Percentiles rank a stretch among this genome's conserved stretches.
These are phyloP conservation scores for Aporophyla lueneburgensis DNA, from an alignment of 2,888 invertebrate genomes.

Conservation along the genomic window DNA sequence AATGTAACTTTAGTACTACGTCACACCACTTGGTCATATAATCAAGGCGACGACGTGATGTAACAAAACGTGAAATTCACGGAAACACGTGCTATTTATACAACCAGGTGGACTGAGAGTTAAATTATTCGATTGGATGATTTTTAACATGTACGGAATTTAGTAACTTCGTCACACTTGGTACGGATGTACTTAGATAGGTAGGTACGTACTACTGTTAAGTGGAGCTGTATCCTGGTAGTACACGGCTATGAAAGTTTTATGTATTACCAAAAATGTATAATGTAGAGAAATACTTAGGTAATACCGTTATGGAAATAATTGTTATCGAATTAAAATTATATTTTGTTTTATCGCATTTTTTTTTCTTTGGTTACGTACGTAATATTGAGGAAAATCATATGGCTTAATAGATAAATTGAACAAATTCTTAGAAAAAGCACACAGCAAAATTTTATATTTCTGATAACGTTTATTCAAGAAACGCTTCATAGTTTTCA, in stretches of 20 bases:
- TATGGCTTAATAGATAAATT: not conserved
- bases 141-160: conserved; percentile 8
- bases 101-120: conserved; percentile 8
- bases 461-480: not conserved
- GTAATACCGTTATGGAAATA: not conserved
- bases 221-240: not conserved
- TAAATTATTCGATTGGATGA: conserved; percentile 15
- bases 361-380: not conserved
- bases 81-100: conserved; percentile 18
- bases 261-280: not conserved
- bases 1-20: not conserved
- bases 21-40: conserved; percentile 27
- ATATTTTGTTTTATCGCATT: not conserved
- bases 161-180: not conserved
- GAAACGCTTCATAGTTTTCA: not conserved
- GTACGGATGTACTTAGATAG: not conserved
- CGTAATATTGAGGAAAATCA: not conserved
- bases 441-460: not conserved
- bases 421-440: not conserved
- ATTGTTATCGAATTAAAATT: not conserved
- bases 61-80: conserved; percentile 25
- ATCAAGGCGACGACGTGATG: conserved; percentile 3
- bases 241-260: not conserved
- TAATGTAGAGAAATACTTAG: not conserved
- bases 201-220: not conserved